These are phyloP conservation scores for Porites australiensis DNA, from an alignment of 64 coral and sea anemone species.

Conservation along the genomic window DNA sequence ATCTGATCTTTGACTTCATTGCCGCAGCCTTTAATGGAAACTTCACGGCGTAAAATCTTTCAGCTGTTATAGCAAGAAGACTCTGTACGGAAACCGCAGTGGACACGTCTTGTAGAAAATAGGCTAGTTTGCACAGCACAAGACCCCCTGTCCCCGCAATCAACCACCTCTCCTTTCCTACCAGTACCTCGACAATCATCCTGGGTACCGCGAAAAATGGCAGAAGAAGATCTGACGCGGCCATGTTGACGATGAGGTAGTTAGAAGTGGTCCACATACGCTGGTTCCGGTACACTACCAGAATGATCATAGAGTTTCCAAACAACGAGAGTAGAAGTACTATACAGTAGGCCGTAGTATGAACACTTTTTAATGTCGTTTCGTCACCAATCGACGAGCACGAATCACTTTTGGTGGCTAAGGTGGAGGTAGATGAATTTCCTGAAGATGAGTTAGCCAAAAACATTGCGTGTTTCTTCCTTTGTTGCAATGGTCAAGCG, in stretches of 20 bases:
- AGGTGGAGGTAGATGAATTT: not conserved
- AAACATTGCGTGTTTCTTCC: not conserved
- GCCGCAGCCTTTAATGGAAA: constrained; percentile 56
- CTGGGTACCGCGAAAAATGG: constrained; percentile 61
- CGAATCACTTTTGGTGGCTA: not conserved
- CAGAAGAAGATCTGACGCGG: constrained; percentile 74
- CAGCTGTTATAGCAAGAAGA: constrained; percentile 72
- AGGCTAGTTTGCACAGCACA: constrained; percentile 40
- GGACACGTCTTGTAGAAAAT: constrained; percentile 75
- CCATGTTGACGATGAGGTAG: constrained; percentile 82
- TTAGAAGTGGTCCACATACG: constrained; percentile 66
- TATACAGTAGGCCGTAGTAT: constrained; percentile 30
- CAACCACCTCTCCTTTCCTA: constrained; percentile 30
- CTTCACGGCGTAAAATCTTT: constrained; percentile 77
- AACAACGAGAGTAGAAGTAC: constrained; percentile 60
- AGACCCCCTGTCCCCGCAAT: constrained; percentile 33
- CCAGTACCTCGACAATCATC: constrained; percentile 40
- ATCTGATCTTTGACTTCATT: constrained; percentile 22
- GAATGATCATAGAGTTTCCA: constrained; percentile 65
- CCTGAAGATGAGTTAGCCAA: not conserved
- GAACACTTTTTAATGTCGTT: not conserved
- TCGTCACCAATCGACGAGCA: constrained; percentile 39
- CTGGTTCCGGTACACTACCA: constrained; percentile 54
- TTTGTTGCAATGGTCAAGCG: no score
- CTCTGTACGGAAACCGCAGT: constrained; percentile 75